A percentile compares a stretch with the other conserved stretches of the same genome.
Evolutionary conservation across 2,113 vertebrate species (phyloP).

Genomic region (Zosterops pallidus): DNA sequence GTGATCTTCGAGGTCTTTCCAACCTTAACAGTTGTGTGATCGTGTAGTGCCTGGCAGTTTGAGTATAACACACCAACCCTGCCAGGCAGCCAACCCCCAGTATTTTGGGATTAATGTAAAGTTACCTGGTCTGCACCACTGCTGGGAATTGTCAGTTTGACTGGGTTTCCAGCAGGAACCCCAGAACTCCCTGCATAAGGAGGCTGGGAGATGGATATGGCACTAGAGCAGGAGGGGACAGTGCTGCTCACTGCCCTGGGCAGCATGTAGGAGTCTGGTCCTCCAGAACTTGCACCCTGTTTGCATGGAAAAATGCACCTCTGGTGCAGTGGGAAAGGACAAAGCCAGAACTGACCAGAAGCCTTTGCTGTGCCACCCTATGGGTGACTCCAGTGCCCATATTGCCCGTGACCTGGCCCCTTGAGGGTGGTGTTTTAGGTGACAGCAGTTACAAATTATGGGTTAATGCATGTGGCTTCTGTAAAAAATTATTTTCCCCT

Average conservation of each 20-base stretch:
- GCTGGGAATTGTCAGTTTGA: neutral
- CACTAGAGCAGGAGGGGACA: neutral
- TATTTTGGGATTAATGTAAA: neutral
- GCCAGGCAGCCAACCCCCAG: fast-evolving
- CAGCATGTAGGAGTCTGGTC: neutral
- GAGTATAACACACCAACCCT: neutral
- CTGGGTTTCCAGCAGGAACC: neutral
- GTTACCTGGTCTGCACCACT: neutral
- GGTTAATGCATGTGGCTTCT: neutral
- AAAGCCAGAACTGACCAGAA: neutral
- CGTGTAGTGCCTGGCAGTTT: neutral
- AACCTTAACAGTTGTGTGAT: neutral
- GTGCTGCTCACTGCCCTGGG: neutral
- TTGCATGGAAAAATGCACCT: neutral
- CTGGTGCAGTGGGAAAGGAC: neutral
- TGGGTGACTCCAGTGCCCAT: neutral
- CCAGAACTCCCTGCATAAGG: neutral
- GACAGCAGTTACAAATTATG: neutral
- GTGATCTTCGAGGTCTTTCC: neutral
- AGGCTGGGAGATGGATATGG: neutral
- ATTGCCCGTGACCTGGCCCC: neutral
- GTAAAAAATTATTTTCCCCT: neutral
- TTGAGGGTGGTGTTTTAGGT: neutral
- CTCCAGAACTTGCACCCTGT: neutral
- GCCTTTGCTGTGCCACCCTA: neutral